Conservation (phyloP, 2,113 vertebrate genomes). For the Gymnobelideus leadbeateri region DNA sequence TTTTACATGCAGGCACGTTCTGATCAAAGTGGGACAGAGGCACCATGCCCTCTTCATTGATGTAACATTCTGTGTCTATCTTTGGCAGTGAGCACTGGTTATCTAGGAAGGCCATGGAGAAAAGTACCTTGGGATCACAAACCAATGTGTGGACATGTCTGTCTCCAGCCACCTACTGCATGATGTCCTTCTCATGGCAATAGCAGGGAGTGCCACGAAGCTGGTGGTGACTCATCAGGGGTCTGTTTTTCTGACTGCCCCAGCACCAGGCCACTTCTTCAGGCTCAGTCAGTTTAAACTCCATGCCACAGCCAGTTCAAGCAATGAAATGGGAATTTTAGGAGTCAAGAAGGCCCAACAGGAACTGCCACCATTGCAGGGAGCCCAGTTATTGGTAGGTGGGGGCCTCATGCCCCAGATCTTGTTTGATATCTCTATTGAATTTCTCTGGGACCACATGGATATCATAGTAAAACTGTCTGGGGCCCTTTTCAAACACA, state of each 20-base stretch:
- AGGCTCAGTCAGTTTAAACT: constrained; percentile 98
- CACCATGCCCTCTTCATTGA: constrained; percentile 99
- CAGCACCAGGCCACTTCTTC: constrained; percentile 90
- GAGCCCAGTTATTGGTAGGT: constrained; percentile 96
- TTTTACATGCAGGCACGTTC: constrained; percentile 96
- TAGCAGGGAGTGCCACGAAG: too few species aligned
- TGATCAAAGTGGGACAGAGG: constrained; percentile 99
- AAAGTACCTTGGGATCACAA: constrained; percentile 98
- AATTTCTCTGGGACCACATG: constrained; percentile 96
- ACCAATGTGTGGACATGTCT: constrained; percentile 99
- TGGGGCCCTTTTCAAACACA: constrained; percentile 97
- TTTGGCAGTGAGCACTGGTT: constrained; percentile 99
- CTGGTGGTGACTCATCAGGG: too few species aligned
- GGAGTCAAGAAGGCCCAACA: constrained; percentile 97
- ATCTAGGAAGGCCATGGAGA: constrained; percentile 99
- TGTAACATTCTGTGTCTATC: constrained; percentile 97
- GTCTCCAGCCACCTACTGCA: constrained; percentile 93
- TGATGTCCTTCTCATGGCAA: too few species aligned
- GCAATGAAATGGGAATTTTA: constrained; percentile 99
- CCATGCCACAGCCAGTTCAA: constrained; percentile 99
- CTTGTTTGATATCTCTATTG: constrained; percentile 95
- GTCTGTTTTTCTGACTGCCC: too few species aligned
- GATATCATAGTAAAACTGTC: constrained; percentile 98
- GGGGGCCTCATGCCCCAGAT: constrained; percentile 96
- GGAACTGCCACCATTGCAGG: constrained; percentile 98